Base-by-base conservation (phyloP, 2,113 vertebrate species). In the Paedocypris sp. region DNA sequence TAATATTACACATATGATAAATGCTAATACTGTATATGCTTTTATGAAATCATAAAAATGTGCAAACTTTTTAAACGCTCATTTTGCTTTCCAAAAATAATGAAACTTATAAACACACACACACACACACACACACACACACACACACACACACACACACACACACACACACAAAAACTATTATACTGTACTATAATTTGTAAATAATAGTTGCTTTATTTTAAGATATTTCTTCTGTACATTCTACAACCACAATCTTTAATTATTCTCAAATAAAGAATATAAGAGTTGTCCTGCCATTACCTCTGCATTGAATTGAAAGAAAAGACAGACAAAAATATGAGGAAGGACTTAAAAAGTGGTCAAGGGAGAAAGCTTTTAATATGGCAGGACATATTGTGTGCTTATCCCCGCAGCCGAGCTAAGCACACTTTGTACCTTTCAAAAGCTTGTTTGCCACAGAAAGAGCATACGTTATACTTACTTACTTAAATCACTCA, bases 221-320 rank as follows among this genome's bases (percentile, higher is more conserved):
- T n/a, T n/a, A n/a, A n/a, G n/a, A n/a, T 80, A 81, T 79, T 77
- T 71, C 79, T 80, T 77, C 75, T 75, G 36, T 57, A 68, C 69
- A 73, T 74, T 77, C 69, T 64, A 25, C 35, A 66, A 49, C 65
- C n/a, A n/a, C n/a, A n/a, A n/a, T n/a, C n/a, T n/a, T n/a, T n/a
- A n/a, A n/a, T n/a, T n/a, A n/a, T n/a, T n/a, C n/a, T n/a, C n/a
- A n/a, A n/a, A n/a, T n/a, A n/a, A n/a, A n/a, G n/a, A n/a, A n/a
- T n/a, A n/a, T n/a, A n/a, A n/a, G n/a, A n/a, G n/a, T n/a, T 54
- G 38, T 26, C 45, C 60, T 71, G 60, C 76, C 74, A 72, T 19
- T 32, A 42, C 51, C 52, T 32, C 42, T 47, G 22, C 6, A 32
- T 7, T 19, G 26, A 28, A 20, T 1, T 12, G 33, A 5, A 29